Conservation (phyloP, 2,888 invertebrate genomes). For the Archaeoteleia sp. region DNA sequence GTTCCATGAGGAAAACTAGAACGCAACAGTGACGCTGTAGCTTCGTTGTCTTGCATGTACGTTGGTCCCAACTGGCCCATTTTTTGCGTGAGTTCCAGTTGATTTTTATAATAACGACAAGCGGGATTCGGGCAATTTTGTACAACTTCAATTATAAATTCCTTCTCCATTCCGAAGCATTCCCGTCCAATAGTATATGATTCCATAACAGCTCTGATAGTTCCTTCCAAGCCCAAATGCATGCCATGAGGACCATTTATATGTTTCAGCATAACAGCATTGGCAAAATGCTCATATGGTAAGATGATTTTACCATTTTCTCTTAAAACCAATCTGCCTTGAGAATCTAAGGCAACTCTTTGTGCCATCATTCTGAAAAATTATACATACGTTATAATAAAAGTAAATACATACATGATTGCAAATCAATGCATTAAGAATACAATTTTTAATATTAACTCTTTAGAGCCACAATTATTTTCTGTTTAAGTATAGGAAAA, state of each 20-base stretch:
- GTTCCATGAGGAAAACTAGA: conserved; percentile 68
- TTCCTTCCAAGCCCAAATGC: conserved; percentile 89
- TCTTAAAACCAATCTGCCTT: conserved; percentile 87
- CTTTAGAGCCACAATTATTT: too few relatives aligned
- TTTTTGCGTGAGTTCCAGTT: conserved; percentile 79
- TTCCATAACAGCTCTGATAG: conserved; percentile 89
- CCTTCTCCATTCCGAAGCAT: conserved; percentile 92
- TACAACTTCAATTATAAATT: conserved; percentile 91
- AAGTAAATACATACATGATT: too few relatives aligned
- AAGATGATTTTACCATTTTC: conserved; percentile 93
- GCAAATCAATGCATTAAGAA: too few relatives aligned
- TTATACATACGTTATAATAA: too few relatives aligned
- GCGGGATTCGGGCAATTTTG: conserved; percentile 92
- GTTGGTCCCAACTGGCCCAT: conserved; percentile 70
- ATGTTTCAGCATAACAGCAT: conserved; percentile 92
- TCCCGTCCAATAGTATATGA: conserved; percentile 89
- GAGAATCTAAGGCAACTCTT: conserved; percentile 87
- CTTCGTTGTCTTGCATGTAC: conserved; percentile 71
- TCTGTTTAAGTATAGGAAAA: too few relatives aligned
- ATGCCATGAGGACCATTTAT: conserved; percentile 92
- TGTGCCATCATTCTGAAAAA: conserved; percentile 88
- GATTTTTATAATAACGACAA: conserved; percentile 90
- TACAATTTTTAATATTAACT: not conserved
- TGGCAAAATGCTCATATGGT: conserved; percentile 92
- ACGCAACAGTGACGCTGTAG: conserved; percentile 67